These are phyloP conservation scores for Lanius ludovicianus DNA, from an alignment of 2,113 vertebrate species.

Conservation along the genomic window DNA sequence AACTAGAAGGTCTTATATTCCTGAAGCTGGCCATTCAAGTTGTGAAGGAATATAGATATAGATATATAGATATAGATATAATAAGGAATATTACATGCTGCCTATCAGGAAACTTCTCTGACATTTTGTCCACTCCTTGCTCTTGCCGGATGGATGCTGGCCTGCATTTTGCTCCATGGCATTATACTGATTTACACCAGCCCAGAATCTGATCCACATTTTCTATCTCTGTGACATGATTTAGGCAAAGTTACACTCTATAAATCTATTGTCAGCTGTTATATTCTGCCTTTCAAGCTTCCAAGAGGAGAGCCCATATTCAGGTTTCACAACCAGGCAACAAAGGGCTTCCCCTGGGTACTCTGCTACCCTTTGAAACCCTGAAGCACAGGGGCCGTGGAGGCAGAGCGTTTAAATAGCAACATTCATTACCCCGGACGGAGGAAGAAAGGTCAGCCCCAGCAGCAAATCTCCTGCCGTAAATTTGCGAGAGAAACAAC, in stretches of 20 bases:
- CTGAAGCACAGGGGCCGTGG: not conserved
- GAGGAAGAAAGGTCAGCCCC: constrained; percentile 6
- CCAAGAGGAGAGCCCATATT: not conserved
- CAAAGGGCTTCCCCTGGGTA: constrained; percentile 15
- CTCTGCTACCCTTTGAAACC: not conserved
- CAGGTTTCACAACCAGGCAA: constrained; percentile 17
- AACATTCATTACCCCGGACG: not conserved
- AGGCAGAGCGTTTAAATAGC: not conserved
- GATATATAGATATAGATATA: not conserved
- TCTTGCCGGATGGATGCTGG: not conserved
- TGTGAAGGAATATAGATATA: not conserved
- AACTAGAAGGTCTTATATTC: not conserved
- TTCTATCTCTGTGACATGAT: not conserved
- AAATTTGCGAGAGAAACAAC: constrained; percentile 20
- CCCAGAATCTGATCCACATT: not conserved
- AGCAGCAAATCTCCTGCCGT: not conserved
- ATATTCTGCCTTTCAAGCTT: not conserved
- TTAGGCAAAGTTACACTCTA: not conserved
- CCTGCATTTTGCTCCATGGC: not conserved
- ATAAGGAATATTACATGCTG: not conserved
- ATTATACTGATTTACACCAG: not conserved
- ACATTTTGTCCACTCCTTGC: not conserved
- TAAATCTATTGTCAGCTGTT: not conserved
- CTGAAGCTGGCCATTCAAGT: not conserved
- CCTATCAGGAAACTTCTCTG: not conserved